A percentile compares a stretch with the other conserved stretches of the same genome.
Conservation (phyloP, 2,113 vertebrate genomes). For the Peromyscus leucopus region DNA sequence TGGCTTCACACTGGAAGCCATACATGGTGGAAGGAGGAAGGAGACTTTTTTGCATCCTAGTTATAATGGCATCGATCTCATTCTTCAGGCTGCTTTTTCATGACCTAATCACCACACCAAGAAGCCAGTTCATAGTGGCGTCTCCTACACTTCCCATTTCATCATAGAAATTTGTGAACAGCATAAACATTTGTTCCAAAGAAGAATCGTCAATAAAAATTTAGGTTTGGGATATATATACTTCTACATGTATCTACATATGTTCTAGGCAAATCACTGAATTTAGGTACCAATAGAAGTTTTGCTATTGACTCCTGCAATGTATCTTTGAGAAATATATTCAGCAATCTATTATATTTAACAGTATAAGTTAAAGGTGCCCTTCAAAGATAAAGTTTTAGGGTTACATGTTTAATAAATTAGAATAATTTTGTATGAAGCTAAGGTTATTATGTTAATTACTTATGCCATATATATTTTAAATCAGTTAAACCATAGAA, state of each 20-base stretch:
- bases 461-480: neutral
- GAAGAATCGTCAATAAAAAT: neutral
- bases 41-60: neutral
- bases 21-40: neutral
- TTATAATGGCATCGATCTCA: neutral
- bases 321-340: neutral
- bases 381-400: conserved; percentile 13
- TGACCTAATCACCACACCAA: too few relatives aligned
- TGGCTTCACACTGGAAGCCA: neutral
- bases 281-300: neutral
- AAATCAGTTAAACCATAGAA: neutral
- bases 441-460: conserved; percentile 34
- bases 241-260: neutral
- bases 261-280: neutral
- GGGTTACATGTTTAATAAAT: neutral
- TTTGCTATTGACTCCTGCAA: neutral
- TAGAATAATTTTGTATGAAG: neutral
- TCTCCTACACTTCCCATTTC: neutral
- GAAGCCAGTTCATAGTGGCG: fast-evolving
- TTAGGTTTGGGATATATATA: neutral
- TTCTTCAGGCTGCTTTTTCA: neutral
- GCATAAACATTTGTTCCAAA: neutral
- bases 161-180: neutral
- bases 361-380: neutral
- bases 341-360: neutral